phyloP scores from a whole-genome alignment of 2,888 invertebrate genomes.

The Callosobruchus maculatus region DNA sequence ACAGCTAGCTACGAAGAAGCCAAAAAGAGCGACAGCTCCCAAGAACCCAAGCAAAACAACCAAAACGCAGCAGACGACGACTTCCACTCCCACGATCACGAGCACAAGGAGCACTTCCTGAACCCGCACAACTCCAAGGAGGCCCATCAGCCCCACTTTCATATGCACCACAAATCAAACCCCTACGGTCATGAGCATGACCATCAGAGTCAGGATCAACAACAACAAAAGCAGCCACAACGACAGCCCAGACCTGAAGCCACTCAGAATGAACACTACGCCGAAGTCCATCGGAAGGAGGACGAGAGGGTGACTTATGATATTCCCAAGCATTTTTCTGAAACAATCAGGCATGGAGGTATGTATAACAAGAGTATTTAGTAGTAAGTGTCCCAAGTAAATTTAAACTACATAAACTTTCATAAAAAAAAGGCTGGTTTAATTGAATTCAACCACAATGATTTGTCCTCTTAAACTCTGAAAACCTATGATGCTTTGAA shows the following conservation, averaged over 20 bases:
- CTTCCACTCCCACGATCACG: not conserved
- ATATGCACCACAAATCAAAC: not conserved
- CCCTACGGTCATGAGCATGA: not conserved
- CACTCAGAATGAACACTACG: slow-evolving; percentile 7
- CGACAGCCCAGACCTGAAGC: slow-evolving; percentile 8
- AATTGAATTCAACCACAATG: too few relatives aligned
- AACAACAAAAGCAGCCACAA: slow-evolving; percentile 5
- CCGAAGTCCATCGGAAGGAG: slow-evolving; percentile 13
- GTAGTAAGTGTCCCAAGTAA: too few relatives aligned
- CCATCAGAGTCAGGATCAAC: slow-evolving; percentile 24
- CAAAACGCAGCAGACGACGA: not conserved
- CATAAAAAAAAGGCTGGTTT: too few relatives aligned
- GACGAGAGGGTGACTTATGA: slow-evolving; percentile 27
- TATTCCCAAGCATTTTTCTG: slow-evolving; percentile 36
- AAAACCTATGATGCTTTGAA: too few relatives aligned
- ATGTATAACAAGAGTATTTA: too few relatives aligned
- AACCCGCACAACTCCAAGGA: not conserved
- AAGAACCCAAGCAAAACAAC: not conserved
- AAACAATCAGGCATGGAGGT: slow-evolving; percentile 18
- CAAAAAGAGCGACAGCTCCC: not conserved
- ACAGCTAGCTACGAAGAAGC: not conserved
- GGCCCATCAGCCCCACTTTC: not conserved
- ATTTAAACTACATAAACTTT: too few relatives aligned
- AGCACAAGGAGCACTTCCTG: not conserved
- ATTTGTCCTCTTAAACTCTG: too few relatives aligned